Evolutionary conservation across 2,888 invertebrate genomes (phyloP), one percentile per base, ranked within the genome.

Genomic region (Polydrusus pterygomalis): DNA sequence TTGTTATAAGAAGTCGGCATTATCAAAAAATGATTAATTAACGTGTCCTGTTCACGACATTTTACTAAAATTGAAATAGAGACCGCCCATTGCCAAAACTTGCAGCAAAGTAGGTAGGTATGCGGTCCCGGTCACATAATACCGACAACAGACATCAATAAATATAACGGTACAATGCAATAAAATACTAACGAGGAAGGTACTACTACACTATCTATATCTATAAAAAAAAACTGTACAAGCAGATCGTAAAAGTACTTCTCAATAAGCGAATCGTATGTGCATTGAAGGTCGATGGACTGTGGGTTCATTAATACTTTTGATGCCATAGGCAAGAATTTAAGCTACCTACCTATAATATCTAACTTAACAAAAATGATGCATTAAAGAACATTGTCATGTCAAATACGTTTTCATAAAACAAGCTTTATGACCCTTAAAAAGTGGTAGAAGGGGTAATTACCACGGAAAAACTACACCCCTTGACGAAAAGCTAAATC

Each of bases 271-370:
- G 1, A 60, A 6, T 18, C 34, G 1, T 40, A 6, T 18, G 8
- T 18, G 58, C 58, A 60, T 9, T 60, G 58, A 60, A 60, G 38
- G 58, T 60, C 58, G 58, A 60, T 18, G 38, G 18, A 38, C 38
- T 43, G 11, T 43, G 5, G 47, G 47, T 49, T 49, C 15, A 56
- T 15, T 15, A 0, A 5, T 56, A 34, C 1, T 56, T 30, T 43
- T 43, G 11, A 43, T 43, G 43, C 6, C 43, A 43, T n/a, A n/a
- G n/a, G n/a, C n/a, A n/a, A n/a, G n/a, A n/a, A n/a, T n/a, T n/a
- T n/a, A n/a, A n/a, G n/a, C n/a, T n/a, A n/a, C n/a, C n/a, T n/a
- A n/a, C n/a, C n/a, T n/a, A n/a, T n/a, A n/a, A n/a, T n/a, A n/a
- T n/a, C n/a, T n/a, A n/a, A n/a, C n/a, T n/a, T n/a, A n/a, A n/a